phyloP scores from a whole-genome alignment of 2,888 invertebrate genomes.

The Pristionchus exspectatus region DNA sequence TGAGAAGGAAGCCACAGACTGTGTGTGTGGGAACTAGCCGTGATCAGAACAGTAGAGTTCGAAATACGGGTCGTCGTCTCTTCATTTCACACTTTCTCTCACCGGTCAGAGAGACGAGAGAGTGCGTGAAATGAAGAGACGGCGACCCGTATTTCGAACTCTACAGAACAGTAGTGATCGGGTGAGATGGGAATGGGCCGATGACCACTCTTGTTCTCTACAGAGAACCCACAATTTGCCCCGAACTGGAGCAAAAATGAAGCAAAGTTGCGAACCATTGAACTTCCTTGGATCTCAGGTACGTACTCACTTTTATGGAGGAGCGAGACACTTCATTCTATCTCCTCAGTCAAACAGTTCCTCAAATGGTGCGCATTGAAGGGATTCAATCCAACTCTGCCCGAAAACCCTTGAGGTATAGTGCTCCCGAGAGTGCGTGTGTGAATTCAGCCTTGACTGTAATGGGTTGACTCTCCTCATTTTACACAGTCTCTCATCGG shows the following conservation, averaged over 20 bases:
- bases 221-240: background rate
- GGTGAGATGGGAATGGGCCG: background rate
- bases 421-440: background rate
- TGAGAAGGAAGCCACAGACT: background rate
- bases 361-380: background rate
- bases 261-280: too few relatives aligned
- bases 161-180: too few relatives aligned
- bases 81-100: too few relatives aligned
- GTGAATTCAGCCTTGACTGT: conserved; percentile 21
- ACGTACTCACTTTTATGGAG: too few relatives aligned
- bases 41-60: background rate
- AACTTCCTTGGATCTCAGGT: too few relatives aligned
- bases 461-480: background rate
- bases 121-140: too few relatives aligned
- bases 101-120: too few relatives aligned
- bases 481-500: background rate
- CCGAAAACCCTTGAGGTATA: background rate
- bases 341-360: background rate
- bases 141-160: too few relatives aligned
- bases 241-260: background rate
- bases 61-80: too few relatives aligned
- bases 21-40: background rate
- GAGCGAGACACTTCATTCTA: too few relatives aligned
- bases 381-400: background rate
- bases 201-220: background rate